Percentiles rank a stretch among this genome's conserved stretches.
phyloP scores from a whole-genome alignment of 1,140 invertebrate genomes.

The Vanessa tameamea region DNA sequence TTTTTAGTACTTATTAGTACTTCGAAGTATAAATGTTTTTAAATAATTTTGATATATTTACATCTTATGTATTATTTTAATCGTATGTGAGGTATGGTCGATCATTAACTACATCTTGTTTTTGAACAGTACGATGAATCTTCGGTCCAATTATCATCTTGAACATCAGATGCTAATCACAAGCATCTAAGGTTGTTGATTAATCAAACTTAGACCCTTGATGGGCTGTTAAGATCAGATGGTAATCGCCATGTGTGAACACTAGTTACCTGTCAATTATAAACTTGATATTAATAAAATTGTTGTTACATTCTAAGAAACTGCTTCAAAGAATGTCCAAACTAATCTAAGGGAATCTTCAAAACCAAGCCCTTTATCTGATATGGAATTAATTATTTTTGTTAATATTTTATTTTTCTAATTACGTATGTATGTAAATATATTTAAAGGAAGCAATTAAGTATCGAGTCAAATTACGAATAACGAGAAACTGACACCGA shows the following conservation, averaged over 20 bases:
- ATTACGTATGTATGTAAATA: conserved; percentile 15
- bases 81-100: neutral
- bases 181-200: conserved; percentile 13
- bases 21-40: neutral
- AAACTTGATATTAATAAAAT: conserved; percentile 18
- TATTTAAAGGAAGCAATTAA: conserved; percentile 30
- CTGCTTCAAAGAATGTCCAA: neutral
- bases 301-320: conserved; percentile 20
- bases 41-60: neutral
- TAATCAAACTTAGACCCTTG: conserved; percentile 16
- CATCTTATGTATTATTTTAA: neutral
- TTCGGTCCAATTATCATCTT: conserved; percentile 13
- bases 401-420: conserved; percentile 6
- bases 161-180: conserved; percentile 1
- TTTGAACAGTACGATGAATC: neutral
- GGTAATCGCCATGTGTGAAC: conserved; percentile 21
- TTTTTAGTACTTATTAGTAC: neutral
- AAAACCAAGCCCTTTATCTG: neutral
- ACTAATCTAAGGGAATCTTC: conserved; percentile 14
- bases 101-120: conserved; percentile 4
- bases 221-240: conserved; percentile 21
- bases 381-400: conserved; percentile 19
- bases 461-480: conserved; percentile 30
- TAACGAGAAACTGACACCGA: conserved; percentile 32
- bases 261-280: conserved; percentile 30